These are phyloP conservation scores for Nyctibius grandis DNA, from an alignment of 2,797 vertebrate species.

Conservation along the genomic window DNA sequence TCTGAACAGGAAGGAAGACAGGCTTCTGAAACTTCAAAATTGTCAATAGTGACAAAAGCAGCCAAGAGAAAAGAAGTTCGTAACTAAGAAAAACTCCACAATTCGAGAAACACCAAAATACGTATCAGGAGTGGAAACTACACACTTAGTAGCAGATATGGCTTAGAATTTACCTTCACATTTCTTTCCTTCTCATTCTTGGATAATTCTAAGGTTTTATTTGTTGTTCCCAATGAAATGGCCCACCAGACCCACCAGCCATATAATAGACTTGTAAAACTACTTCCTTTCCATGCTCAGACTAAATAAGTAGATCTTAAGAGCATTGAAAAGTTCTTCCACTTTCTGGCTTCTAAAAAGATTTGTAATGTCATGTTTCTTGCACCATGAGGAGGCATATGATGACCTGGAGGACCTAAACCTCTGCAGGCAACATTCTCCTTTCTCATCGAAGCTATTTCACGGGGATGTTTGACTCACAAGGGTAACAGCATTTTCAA, in stretches of 20 bases:
- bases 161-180: neutral
- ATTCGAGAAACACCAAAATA: neutral
- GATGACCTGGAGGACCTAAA: neutral
- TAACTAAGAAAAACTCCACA: neutral
- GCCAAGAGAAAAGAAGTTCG: neutral
- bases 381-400: neutral
- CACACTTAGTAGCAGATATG: neutral
- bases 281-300: neutral
- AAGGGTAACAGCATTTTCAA: neutral
- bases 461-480: neutral
- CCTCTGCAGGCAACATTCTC: neutral
- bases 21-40: neutral
- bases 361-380: neutral
- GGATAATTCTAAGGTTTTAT: neutral
- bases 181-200: neutral
- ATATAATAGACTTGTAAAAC: neutral
- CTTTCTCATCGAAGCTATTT: neutral
- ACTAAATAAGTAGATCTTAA: neutral
- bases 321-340: neutral
- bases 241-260: neutral
- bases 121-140: neutral
- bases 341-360: neutral
- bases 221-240: neutral
- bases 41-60: neutral
- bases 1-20: neutral